These are phyloP conservation scores for Podargus strigoides DNA, from an alignment of 2,797 vertebrate species.

Conservation along the genomic window DNA sequence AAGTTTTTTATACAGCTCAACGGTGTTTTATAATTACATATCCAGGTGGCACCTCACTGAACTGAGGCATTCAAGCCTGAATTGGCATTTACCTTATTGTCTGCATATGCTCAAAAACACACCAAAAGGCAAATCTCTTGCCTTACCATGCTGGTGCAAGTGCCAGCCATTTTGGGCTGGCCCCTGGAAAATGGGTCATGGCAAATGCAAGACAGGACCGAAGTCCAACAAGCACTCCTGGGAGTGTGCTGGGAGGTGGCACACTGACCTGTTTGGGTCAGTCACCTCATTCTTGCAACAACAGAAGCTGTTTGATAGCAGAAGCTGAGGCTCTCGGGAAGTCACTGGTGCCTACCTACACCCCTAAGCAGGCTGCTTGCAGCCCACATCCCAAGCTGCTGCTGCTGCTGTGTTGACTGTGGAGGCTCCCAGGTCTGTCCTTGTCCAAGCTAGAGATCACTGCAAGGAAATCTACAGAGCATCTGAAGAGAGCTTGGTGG, in stretches of 20 bases:
- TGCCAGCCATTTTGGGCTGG: not conserved
- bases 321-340: not conserved
- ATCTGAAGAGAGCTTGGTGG: not conserved
- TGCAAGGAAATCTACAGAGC: not conserved
- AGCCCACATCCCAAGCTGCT: not conserved
- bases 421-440: not conserved
- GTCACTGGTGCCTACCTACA: not conserved
- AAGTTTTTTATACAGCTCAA: not conserved
- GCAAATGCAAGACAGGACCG: not conserved
- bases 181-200: not conserved
- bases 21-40: not conserved
- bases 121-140: not conserved
- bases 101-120: not conserved
- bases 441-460: not conserved
- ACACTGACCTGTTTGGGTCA: not conserved
- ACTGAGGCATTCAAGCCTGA: not conserved
- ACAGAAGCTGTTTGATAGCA: not conserved
- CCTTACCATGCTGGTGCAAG: not conserved
- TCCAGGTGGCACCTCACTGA: not conserved
- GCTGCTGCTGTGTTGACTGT: not conserved
- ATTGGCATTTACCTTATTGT: not conserved
- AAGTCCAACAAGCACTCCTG: not conserved
- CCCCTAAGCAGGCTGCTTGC: not conserved
- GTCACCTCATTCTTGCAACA: not conserved
- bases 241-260: not conserved